Evolutionary conservation across 2,113 vertebrate species (phyloP), one percentile per base, ranked within the genome.

Genomic region (Pogonocichla stellata): DNA sequence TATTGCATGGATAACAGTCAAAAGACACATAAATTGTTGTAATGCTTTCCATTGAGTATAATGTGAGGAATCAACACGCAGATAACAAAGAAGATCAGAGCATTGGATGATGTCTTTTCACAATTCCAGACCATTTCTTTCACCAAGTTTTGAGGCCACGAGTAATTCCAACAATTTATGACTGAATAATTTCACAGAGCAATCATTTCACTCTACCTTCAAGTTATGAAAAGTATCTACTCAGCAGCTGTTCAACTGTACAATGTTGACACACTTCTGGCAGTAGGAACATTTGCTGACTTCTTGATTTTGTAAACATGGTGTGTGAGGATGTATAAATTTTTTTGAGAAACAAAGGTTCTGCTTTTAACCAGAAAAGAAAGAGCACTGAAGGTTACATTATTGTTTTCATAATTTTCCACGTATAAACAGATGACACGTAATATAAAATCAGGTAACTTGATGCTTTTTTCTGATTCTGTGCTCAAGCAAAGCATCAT

Each of bases 301-400:
- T 70, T 90, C 33, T 84, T 90, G 61, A 67, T 92, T 94, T 92
- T 82, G 24, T 61, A 61, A 93, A 90, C 81, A n/a, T 77, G 58
- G 64, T 74, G 69, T 20, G 33, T 74, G 20, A 90, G 45, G 12
- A 6, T 60, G 19, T 61, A 83, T 80, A 88, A 80, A 45, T 9
- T 57, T 67, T 65, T 86, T 77, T 66, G 47, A 80, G 65, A 88
- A 72, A 29, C 10, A 78, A 42, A 31, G 3, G 5, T 60, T 84
- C 45, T 82, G 33, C n/a, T 77, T 86, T 67, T 26, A 77, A 77
- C 14, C 12, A 53, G 50, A 29, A 84, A 57, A 54, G 26, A n/a
- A 74, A 73, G 22, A 77, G 28, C 7, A 26, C 10, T 51, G 53
- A 84, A 85, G 4, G 8, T 71, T 80, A 13, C 5, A 64, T 61